Evolutionary conservation across 2,113 vertebrate species (phyloP).

Genomic region (Numenius arquata): DNA sequence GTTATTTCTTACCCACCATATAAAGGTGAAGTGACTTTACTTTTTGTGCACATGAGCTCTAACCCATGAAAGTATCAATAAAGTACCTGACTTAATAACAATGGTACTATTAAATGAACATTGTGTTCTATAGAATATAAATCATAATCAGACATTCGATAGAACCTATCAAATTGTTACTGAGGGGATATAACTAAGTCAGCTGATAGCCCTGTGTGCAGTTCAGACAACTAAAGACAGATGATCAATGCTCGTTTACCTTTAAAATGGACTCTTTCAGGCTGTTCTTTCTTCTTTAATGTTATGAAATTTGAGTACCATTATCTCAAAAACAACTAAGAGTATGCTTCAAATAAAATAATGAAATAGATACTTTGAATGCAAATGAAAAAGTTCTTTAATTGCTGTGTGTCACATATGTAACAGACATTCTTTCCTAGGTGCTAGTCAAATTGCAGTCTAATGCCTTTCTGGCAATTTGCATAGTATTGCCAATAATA

Average conservation of each 20-base stretch:
- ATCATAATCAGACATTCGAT: background rate
- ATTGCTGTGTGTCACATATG: background rate
- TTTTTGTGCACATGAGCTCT: background rate
- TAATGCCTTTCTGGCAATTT: background rate
- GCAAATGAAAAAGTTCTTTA: conserved; percentile 6
- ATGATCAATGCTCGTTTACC: background rate
- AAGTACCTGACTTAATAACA: background rate
- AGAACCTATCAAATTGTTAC: background rate
- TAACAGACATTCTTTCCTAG: background rate
- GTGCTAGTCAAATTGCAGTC: background rate
- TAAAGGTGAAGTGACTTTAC: background rate
- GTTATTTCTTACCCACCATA: background rate
- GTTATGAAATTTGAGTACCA: background rate
- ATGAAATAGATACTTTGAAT: background rate
- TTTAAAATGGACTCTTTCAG: background rate
- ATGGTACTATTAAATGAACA: conserved; percentile 8
- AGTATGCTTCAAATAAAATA: background rate
- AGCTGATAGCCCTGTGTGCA: background rate
- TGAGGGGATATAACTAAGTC: background rate
- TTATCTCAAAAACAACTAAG: background rate
- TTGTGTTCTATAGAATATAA: background rate
- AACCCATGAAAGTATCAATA: background rate
- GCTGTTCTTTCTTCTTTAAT: background rate
- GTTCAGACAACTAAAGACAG: background rate
- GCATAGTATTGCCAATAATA: background rate